A percentile compares a stretch with the other conserved stretches of the same genome.
These are phyloP conservation scores for Phataginus tetradactyla DNA, from an alignment of 2,797 vertebrate species.

Conservation along the genomic window DNA sequence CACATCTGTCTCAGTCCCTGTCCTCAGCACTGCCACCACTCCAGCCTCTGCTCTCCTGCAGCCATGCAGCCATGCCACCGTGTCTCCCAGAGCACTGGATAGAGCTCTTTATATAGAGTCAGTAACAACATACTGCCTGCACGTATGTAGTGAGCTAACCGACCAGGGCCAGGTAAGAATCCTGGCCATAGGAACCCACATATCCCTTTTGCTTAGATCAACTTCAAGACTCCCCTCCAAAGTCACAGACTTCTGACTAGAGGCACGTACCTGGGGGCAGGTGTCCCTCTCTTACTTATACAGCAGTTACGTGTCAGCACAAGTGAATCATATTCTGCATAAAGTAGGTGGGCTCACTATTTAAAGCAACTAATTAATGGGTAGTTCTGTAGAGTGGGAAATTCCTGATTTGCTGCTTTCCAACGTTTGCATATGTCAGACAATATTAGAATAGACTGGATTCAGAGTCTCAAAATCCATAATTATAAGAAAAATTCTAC, in stretches of 20 bases:
- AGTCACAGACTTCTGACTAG: neutral
- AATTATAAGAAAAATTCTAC: neutral
- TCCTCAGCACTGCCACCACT: no score
- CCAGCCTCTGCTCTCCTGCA: no score
- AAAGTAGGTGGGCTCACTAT: neutral
- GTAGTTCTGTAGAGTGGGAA: neutral
- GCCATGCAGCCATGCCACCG: no score
- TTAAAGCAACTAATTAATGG: neutral
- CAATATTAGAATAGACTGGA: neutral
- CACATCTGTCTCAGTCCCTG: no score
- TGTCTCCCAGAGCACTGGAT: no score
- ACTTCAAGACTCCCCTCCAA: neutral
- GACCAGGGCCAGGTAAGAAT: no score
- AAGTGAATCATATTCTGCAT: neutral
- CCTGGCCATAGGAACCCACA: no score
- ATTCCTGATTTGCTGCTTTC: neutral
- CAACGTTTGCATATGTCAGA: neutral
- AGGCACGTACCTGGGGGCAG: neutral
- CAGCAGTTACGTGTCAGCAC: no score
- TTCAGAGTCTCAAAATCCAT: neutral
- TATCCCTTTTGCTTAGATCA: neutral
- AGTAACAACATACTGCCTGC: no score
- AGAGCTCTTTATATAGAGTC: no score
- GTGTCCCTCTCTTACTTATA: neutral
- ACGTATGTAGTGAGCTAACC: no score